Conservation (phyloP, 2,797 vertebrate genomes). For the Betta splendens region DNA sequence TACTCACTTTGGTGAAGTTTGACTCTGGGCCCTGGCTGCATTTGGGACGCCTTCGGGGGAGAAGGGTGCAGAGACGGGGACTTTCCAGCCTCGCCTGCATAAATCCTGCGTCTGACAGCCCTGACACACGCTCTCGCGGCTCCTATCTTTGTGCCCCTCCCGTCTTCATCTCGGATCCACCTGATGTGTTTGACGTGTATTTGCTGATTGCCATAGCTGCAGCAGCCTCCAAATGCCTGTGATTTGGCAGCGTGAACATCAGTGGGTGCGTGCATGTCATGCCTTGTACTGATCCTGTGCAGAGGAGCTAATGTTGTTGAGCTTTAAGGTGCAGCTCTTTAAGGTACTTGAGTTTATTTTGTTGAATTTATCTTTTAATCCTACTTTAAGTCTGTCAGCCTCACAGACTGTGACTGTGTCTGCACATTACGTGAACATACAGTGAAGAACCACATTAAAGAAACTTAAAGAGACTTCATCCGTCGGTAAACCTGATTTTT, state of each 20-base stretch:
- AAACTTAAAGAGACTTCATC: slow-evolving; percentile 43
- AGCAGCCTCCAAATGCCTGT: slow-evolving; percentile 46
- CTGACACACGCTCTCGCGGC: slow-evolving; percentile 50
- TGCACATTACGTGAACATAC: neutral
- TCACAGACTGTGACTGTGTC: slow-evolving; percentile 16
- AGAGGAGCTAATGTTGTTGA: slow-evolving; percentile 14
- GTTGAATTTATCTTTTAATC: slow-evolving; percentile 36
- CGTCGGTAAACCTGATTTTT: slow-evolving; percentile 12
- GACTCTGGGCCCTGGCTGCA: no score
- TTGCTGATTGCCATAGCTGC: slow-evolving; percentile 77
- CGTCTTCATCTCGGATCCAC: slow-evolving; percentile 40
- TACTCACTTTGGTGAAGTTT: neutral
- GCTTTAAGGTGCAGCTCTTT: slow-evolving; percentile 19
- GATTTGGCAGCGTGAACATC: slow-evolving; percentile 58
- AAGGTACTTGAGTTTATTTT: slow-evolving; percentile 23
- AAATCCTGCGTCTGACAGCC: slow-evolving; percentile 69
- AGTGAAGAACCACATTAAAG: slow-evolving; percentile 17
- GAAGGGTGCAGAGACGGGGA: slow-evolving; percentile 53
- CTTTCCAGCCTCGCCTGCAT: slow-evolving; percentile 73
- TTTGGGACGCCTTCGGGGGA: slow-evolving; percentile 33
- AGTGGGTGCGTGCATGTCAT: slow-evolving; percentile 43
- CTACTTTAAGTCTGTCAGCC: slow-evolving; percentile 20
- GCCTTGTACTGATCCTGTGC: slow-evolving; percentile 38
- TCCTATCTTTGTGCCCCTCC: slow-evolving; percentile 42
- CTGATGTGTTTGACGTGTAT: slow-evolving; percentile 71